phyloP scores from a whole-genome alignment of 2,797 vertebrate species.

The Gobionotothen gibberifrons region DNA sequence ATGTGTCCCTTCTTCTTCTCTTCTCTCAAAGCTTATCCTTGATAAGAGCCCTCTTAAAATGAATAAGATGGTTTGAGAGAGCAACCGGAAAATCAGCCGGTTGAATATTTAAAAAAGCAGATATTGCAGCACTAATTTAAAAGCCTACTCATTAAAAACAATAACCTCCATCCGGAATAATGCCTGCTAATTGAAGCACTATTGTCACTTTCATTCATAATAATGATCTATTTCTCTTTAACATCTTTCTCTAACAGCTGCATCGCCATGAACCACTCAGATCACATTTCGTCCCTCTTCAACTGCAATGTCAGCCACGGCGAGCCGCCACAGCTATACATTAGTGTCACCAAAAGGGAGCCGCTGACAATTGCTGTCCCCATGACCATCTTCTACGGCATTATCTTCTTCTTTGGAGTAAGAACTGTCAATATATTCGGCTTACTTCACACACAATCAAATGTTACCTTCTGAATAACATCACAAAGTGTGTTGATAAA shows the following conservation, averaged over 20 bases:
- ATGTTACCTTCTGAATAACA: not conserved
- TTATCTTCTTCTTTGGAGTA: conserved; percentile 84
- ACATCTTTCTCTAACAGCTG: conserved; percentile 3
- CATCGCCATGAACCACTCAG: conserved; percentile 70
- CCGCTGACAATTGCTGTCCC: conserved; percentile 80
- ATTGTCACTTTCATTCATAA: not conserved
- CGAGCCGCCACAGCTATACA: conserved; percentile 75
- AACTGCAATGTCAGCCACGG: conserved; percentile 77
- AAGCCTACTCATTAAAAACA: not conserved
- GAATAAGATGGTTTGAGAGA: not conserved
- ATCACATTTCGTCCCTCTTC: conserved; percentile 60
- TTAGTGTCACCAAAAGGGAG: conserved; percentile 80
- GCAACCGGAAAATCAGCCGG: not conserved
- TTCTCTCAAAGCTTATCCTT: not conserved
- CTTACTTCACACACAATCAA: not conserved
- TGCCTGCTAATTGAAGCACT: not conserved
- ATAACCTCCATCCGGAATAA: not conserved
- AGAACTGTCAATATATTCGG: conserved; percentile 8
- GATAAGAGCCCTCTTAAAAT: not conserved
- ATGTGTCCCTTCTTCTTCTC: conserved; percentile 1
- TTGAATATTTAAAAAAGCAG: not conserved
- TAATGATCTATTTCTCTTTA: not conserved
- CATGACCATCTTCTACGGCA: conserved; percentile 84
- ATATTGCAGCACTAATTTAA: not conserved
- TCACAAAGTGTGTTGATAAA: not conserved